Percentiles rank a stretch among this genome's conserved stretches.
phyloP scores from a whole-genome alignment of 2,797 vertebrate species.

The Clarias pachynema region DNA sequence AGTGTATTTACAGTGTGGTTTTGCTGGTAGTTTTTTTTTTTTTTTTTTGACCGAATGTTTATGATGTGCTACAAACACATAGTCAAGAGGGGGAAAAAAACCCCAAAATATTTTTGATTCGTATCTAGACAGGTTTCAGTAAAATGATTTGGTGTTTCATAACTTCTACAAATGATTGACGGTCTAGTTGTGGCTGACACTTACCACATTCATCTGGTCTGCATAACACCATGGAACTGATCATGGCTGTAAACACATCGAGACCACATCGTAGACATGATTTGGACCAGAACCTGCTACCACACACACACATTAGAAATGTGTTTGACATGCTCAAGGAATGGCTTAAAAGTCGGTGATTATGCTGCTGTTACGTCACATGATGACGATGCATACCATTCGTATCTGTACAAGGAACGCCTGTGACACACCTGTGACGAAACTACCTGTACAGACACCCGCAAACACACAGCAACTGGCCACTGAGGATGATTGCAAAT shows the following conservation, averaged over 20 bases:
- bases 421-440: no score
- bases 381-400: no score
- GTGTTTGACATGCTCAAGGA: no score
- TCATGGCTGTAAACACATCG: neutral
- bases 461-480: no score
- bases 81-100: neutral
- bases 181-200: neutral
- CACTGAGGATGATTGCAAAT: no score
- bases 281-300: neutral
- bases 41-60: neutral
- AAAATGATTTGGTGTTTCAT: neutral
- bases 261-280: neutral
- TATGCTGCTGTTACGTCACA: no score
- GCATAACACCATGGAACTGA: neutral
- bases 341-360: no score
- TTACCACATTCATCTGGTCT: neutral
- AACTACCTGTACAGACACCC: no score
- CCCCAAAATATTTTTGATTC: neutral
- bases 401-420: no score
- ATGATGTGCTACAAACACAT: conserved; percentile 4
- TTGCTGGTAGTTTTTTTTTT: conserved; percentile 9
- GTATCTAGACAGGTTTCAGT: neutral
- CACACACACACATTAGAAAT: neutral
- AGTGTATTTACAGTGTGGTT: conserved; percentile 67
- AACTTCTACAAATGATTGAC: neutral